A percentile compares a stretch with the other conserved stretches of the same genome.
phyloP scores from a whole-genome alignment of 2,888 invertebrate species.

The Nymphalis urticae region DNA sequence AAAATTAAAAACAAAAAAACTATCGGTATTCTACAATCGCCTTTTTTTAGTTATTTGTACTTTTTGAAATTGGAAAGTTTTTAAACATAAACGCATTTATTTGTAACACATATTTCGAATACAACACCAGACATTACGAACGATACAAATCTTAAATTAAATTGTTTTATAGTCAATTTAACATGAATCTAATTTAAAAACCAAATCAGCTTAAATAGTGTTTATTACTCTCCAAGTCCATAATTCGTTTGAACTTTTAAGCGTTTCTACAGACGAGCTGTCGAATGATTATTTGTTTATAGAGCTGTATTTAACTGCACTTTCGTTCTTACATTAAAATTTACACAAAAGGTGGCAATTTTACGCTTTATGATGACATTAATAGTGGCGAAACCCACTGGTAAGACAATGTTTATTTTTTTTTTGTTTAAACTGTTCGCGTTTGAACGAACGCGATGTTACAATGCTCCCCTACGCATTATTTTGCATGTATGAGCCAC shows the following conservation, averaged over 20 bases:
- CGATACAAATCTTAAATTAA: conserved; percentile 41
- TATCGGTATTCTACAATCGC: too few relatives aligned
- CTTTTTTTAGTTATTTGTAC: too few relatives aligned
- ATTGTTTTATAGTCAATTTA: conserved; percentile 69
- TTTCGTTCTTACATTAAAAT: conserved; percentile 73
- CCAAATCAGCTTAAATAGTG: conserved; percentile 55
- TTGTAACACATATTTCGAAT: neutral
- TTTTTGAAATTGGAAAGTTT: too few relatives aligned
- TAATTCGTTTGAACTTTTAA: conserved; percentile 65
- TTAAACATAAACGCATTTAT: neutral
- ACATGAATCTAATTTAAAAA: conserved; percentile 58
- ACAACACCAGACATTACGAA: neutral
- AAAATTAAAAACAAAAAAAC: neutral
- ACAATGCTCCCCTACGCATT: conserved; percentile 25
- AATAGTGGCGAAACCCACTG: conserved; percentile 60
- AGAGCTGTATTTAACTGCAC: conserved; percentile 57
- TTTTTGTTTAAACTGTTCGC: conserved; percentile 44
- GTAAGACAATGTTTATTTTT: conserved; percentile 61
- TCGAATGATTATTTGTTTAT: conserved; percentile 58
- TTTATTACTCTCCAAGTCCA: conserved; percentile 59
- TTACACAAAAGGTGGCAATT: conserved; percentile 75
- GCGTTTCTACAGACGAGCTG: conserved; percentile 55
- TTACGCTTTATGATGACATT: conserved; percentile 74
- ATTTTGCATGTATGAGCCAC: conserved; percentile 26
- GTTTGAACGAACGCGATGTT: conserved; percentile 53